phyloP scores from a whole-genome alignment of 2,113 vertebrate species.

The Centropristis striata region DNA sequence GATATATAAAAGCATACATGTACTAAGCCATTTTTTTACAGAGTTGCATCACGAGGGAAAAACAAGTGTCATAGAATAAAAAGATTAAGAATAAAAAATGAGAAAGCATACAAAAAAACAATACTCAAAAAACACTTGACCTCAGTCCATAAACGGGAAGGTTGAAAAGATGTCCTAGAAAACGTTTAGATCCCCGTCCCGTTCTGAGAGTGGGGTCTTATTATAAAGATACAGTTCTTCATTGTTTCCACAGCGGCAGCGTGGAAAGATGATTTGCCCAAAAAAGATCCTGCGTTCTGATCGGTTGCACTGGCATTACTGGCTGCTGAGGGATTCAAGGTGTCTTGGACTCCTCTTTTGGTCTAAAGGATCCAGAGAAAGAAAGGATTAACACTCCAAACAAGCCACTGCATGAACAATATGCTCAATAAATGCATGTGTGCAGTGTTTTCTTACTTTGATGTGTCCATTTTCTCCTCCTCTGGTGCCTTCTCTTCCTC shows the following conservation, averaged over 20 bases:
- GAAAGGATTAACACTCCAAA: constrained; percentile 27
- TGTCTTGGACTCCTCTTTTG: constrained; percentile 86
- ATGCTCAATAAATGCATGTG: neutral
- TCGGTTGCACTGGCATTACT: constrained; percentile 37
- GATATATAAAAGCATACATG: constrained; percentile 73
- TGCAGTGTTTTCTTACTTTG: constrained; percentile 79
- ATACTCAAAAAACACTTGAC: constrained; percentile 49
- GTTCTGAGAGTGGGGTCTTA: constrained; percentile 17
- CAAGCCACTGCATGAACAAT: constrained; percentile 2
- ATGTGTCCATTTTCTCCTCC: constrained; percentile 88
- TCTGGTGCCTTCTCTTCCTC: constrained; percentile 85
- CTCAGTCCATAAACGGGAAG: constrained; percentile 63
- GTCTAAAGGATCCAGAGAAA: constrained; percentile 73
- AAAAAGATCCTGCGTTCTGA: constrained; percentile 20
- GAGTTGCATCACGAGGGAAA: constrained; percentile 51
- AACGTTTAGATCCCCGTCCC: constrained; percentile 39
- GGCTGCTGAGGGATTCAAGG: constrained; percentile 68
- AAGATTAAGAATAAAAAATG: constrained; percentile 48
- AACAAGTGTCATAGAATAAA: constrained; percentile 56
- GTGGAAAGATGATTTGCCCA: constrained; percentile 36
- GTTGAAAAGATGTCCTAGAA: constrained; percentile 72
- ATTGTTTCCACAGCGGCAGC: constrained; percentile 42
- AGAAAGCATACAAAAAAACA: constrained; percentile 70
- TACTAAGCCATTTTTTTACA: constrained; percentile 65
- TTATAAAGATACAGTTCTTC: constrained; percentile 63